A percentile compares a stretch with the other conserved stretches of the same genome.
These are phyloP conservation scores for Papio anubis DNA, from an alignment of 2,113 vertebrate genomes.

Conservation along the genomic window DNA sequence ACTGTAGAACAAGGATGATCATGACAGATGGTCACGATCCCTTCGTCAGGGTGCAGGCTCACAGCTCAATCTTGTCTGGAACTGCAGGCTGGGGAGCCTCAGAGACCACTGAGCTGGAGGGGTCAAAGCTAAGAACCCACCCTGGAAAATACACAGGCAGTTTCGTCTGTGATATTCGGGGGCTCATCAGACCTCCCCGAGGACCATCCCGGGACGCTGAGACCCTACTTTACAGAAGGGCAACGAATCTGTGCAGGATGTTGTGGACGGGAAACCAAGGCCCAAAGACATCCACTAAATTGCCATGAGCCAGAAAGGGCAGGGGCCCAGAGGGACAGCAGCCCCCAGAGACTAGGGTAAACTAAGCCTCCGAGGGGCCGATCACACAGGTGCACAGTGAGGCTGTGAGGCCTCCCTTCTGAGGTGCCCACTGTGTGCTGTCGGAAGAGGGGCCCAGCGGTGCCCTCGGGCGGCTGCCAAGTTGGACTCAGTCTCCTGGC, in stretches of 20 bases:
- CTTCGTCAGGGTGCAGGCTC: not conserved
- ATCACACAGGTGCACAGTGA: rapidly evolving
- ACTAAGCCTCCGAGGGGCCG: not conserved
- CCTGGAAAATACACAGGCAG: not conserved
- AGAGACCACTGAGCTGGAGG: not conserved
- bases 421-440: not conserved
- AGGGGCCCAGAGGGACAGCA: not conserved
- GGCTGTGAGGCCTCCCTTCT: not conserved
- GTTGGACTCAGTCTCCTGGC: conserved; percentile 43
- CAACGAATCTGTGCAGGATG: not conserved
- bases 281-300: rapidly evolving
- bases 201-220: not conserved
- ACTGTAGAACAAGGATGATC: rapidly evolving
- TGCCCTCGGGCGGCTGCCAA: not conserved
- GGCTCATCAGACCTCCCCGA: not conserved
- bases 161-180: too few relatives aligned
- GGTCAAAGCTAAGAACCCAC: rapidly evolving
- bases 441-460: too few relatives aligned
- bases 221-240: not conserved
- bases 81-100: not conserved
- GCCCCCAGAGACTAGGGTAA: not conserved
- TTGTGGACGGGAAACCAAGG: not conserved
- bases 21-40: not conserved
- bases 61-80: not conserved
- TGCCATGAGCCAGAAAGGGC: not conserved